These are phyloP conservation scores for Quadroppia sp. DNA, from an alignment of 2,888 invertebrate genomes.

Conservation along the genomic window DNA sequence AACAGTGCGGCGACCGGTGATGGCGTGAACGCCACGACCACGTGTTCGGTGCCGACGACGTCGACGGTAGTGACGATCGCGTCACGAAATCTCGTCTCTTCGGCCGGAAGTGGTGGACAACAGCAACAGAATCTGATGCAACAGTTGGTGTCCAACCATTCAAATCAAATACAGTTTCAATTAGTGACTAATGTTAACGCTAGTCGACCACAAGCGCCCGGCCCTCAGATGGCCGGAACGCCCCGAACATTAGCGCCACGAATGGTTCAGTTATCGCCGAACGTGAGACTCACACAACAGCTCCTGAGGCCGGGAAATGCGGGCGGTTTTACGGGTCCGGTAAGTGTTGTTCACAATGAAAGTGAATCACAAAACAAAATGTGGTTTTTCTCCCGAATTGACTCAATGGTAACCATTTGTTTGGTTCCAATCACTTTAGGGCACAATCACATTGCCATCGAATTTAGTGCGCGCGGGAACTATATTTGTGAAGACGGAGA, in stretches of 20 bases:
- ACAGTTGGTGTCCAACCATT: slow-evolving; percentile 9
- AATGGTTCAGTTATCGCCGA: slow-evolving; percentile 1
- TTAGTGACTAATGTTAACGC: slow-evolving; percentile 18
- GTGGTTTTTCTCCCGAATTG: no score
- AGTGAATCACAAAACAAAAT: no score
- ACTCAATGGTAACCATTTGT: no score
- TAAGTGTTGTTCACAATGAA: no score
- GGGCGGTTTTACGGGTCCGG: background rate
- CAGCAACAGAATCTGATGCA: slow-evolving; percentile 15
- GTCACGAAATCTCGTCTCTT: background rate
- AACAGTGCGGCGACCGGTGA: background rate
- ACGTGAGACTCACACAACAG: slow-evolving; percentile 1
- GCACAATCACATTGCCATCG: slow-evolving; percentile 61
- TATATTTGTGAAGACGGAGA: slow-evolving; percentile 91
- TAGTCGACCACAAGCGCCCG: slow-evolving; percentile 8
- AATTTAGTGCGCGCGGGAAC: slow-evolving; percentile 61
- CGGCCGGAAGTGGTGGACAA: background rate
- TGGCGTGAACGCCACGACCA: background rate
- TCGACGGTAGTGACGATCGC: slow-evolving; percentile 3
- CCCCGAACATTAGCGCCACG: background rate
- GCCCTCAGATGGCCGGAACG: background rate
- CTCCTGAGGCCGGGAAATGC: background rate
- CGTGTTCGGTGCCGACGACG: background rate
- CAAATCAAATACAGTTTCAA: slow-evolving; percentile 16
- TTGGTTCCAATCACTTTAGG: background rate